Base-by-base conservation (phyloP, 2,113 vertebrate species). In the Rhinoptilus africanus region DNA sequence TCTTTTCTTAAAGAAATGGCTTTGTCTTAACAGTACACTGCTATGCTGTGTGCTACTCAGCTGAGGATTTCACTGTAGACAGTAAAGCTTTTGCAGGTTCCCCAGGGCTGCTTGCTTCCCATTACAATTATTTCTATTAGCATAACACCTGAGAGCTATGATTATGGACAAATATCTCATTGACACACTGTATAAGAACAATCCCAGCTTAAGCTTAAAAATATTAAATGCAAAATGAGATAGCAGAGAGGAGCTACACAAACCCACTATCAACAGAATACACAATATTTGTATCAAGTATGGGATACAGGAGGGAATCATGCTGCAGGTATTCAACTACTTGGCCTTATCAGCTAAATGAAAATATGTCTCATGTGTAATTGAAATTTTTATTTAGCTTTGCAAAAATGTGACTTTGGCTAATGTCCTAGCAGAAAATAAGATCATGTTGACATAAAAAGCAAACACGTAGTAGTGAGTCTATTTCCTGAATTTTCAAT, bases 371-470 rank as follows among this genome's bases (percentile, higher is more conserved):
- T 85, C 20, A 6, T n/a, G 30, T 86, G 69, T 28, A 79, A 91
- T n/a, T 91, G 89, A 73, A 87, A 93, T 68, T 87, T 89, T 76
- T 50, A 85, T 93, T 95, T 91, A 88, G 91, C 50, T 74, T 87
- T 91, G 51, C 62, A 54, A 83, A 89, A 57, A 1, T 10, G 57
- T 82, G 20, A 68, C 57, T 89, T 92, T 91, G 77, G 72, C 64
- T 89, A 75, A 20, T 54, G 32, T 64, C 57, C 81, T 92, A 39
- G 80, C 73, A 96, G 64, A 81, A 93, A 66, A 82, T 51, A 87
- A 81, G 60, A 93, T 57, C 24, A 15, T 37, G 53, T 66, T 91
- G 84, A 87, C 77, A 92, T 76, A 85, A 62, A 96, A 92, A 83
- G 28, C 50, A 94, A 96, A 89, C 37, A 37, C 4, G 0, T 39